These are phyloP conservation scores for Lutjanus argentimaculatus DNA, from an alignment of 2,797 vertebrate species.

Conservation along the genomic window DNA sequence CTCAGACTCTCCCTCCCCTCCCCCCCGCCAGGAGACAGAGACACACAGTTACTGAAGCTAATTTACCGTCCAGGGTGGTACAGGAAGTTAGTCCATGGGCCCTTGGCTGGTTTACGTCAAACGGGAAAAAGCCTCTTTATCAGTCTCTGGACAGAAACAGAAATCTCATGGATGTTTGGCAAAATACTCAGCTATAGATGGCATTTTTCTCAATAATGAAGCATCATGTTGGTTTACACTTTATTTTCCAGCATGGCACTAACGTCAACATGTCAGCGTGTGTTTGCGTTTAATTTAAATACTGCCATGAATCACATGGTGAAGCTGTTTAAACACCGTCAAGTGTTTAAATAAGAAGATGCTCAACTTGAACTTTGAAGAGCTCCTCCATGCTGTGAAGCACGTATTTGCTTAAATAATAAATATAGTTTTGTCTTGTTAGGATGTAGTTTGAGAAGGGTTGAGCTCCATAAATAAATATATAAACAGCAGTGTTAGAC, in stretches of 20 bases:
- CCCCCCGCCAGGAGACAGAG: slow-evolving; percentile 29
- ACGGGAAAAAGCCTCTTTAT: slow-evolving; percentile 45
- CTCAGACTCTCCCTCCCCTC: slow-evolving; percentile 58
- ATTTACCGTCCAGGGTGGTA: slow-evolving; percentile 68
- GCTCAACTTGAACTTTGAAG: slow-evolving; percentile 13
- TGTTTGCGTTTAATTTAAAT: slow-evolving; percentile 41
- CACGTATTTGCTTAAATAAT: slow-evolving; percentile 6
- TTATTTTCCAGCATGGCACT: not conserved
- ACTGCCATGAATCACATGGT: not conserved
- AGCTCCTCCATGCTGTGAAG: not conserved
- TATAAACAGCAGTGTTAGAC: not conserved
- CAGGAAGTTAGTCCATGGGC: slow-evolving; percentile 56
- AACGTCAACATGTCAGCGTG: slow-evolving; percentile 4
- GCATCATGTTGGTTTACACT: slow-evolving; percentile 6
- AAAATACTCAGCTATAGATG: not conserved
- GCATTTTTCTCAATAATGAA: slow-evolving; percentile 20
- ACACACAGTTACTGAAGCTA: slow-evolving; percentile 29
- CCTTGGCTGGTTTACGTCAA: slow-evolving; percentile 55
- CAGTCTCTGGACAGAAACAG: slow-evolving; percentile 19
- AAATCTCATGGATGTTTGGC: not conserved
- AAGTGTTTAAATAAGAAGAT: slow-evolving; percentile 27
- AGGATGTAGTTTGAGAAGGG: not conserved
- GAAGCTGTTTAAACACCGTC: slow-evolving; percentile 18
- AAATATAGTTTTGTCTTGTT: slow-evolving; percentile 11
- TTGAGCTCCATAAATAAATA: not conserved